Evolutionary conservation across 2,797 vertebrate species (phyloP).

Genomic region (Passerculus sandwichensis): DNA sequence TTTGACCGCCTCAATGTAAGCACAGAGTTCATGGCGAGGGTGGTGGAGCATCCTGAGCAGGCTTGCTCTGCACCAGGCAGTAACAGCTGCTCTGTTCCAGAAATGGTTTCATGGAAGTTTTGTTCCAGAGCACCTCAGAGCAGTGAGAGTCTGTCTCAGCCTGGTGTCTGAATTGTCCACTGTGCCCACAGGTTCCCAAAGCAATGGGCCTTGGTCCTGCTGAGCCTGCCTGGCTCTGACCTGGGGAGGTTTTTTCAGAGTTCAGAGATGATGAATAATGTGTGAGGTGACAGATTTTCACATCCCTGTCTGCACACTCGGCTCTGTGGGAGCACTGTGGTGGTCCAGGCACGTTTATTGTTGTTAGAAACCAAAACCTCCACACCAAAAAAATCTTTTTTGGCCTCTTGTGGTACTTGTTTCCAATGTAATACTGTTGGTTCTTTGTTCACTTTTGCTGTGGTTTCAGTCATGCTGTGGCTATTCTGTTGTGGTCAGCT

Average conservation of each 20-base stretch:
- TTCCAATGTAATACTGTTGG: background rate
- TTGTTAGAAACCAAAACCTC: background rate
- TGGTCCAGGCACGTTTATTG: background rate
- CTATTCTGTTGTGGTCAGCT: conserved; percentile 10
- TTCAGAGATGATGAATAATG: background rate
- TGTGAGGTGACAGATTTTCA: conserved; percentile 27
- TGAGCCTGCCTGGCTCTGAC: background rate
- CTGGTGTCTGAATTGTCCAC: background rate
- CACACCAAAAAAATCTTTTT: background rate
- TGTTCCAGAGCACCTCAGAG: background rate
- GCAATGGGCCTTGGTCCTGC: background rate
- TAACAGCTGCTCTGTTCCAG: background rate
- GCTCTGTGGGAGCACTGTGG: background rate
- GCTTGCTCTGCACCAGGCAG: background rate
- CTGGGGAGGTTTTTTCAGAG: background rate
- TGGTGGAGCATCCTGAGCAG: background rate
- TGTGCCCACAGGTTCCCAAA: conserved; percentile 22
- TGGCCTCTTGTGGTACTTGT: background rate
- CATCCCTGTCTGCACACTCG: background rate
- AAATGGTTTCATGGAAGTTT: background rate
- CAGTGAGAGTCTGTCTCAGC: background rate
- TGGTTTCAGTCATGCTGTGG: conserved; percentile 25
- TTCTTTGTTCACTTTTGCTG: background rate
- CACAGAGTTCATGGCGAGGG: background rate
- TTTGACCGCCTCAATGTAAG: conserved; percentile 96